Evolutionary conservation across 2,888 invertebrate species (phyloP).

Genomic region (Acleris sparsana): DNA sequence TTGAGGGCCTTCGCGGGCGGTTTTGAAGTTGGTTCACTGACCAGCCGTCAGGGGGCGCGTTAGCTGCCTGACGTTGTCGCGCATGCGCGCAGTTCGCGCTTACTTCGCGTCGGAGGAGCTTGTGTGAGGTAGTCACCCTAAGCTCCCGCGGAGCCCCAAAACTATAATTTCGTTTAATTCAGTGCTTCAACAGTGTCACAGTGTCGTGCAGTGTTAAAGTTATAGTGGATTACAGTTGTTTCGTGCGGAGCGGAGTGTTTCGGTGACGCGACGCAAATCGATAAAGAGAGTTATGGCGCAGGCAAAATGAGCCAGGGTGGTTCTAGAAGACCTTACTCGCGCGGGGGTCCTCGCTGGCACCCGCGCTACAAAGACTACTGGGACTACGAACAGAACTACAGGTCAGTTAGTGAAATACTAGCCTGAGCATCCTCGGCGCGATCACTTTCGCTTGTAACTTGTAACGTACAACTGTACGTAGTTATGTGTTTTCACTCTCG

Average conservation of each 20-base stretch:
- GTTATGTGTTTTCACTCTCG: conserved; percentile 36
- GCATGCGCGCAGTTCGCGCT: conserved; percentile 66
- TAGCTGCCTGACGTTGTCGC: conserved; percentile 56
- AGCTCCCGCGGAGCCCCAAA: conserved; percentile 53
- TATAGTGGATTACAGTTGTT: conserved; percentile 45
- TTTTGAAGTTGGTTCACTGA: conserved; percentile 58
- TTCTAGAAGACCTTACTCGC: conserved; percentile 75
- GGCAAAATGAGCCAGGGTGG: conserved; percentile 77
- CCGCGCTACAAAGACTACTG: conserved; percentile 81
- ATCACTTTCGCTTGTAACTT: conserved; percentile 34
- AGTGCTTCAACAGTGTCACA: conserved; percentile 56
- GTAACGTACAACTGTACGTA: conserved; percentile 26
- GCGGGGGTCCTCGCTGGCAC: conserved; percentile 79
- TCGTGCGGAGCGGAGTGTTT: conserved; percentile 48
- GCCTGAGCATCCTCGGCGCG: neutral
- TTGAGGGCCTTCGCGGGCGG: conserved; percentile 61
- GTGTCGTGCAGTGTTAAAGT: conserved; percentile 59
- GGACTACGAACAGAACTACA: conserved; percentile 80
- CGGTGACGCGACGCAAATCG: conserved; percentile 63
- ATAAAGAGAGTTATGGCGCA: conserved; percentile 69
- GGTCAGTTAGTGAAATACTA: conserved; percentile 47
- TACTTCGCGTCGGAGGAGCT: conserved; percentile 68
- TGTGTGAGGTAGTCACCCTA: conserved; percentile 60
- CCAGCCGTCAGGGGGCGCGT: conserved; percentile 52
- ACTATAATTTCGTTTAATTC: conserved; percentile 41